Evolutionary conservation across 1,140 invertebrate species (phyloP), one percentile per base, ranked within the genome.

Genomic region (Drosophila kohkoa): DNA sequence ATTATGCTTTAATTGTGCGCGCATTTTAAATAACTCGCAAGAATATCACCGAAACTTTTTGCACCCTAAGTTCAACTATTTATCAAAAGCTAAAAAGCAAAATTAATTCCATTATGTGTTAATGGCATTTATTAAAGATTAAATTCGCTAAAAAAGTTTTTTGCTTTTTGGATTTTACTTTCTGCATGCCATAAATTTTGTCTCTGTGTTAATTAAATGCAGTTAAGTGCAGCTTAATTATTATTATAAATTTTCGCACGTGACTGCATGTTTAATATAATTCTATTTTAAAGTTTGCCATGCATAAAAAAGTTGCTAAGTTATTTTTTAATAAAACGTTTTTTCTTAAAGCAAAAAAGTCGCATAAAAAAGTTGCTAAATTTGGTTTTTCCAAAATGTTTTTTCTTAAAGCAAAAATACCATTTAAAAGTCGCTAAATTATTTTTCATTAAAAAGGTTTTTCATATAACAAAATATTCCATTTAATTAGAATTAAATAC

Each of bases 1-100:
- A 89, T 89, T 88, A 89, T 81, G 75, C 79, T 89, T 81, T 85
- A 89, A 89, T 89, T 89, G 85, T 80, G 72, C 68, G 65, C 76
- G 71, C 67, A 79, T 82, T 82, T 82, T 70, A 66, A 82, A 72
- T 65, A 69, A 73, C 43, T 46, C 2, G 13, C 46, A 35, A 55
- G 15, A 57, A 25, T 20, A 41, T 57, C 13, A 57, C 54, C 54
- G 54, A 57, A 57, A 57, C 54, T 57, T 57, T 28, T 10, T 20
- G 54, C 54, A 57, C 54, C 35, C 54, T 57, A 25, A 32, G 51
- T 30, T 15, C 30, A 54, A 54, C 51, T 54, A 54, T 54, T 54
- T 30, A 32, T 52, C 20, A 25, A 25, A 25, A 25, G 20, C 20
- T 25, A 25, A 25, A 25, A 25, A 25, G 20, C 20, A 25, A 25